Evolutionary conservation across 2,113 vertebrate species (phyloP).

Genomic region (Ploceus nigricollis): DNA sequence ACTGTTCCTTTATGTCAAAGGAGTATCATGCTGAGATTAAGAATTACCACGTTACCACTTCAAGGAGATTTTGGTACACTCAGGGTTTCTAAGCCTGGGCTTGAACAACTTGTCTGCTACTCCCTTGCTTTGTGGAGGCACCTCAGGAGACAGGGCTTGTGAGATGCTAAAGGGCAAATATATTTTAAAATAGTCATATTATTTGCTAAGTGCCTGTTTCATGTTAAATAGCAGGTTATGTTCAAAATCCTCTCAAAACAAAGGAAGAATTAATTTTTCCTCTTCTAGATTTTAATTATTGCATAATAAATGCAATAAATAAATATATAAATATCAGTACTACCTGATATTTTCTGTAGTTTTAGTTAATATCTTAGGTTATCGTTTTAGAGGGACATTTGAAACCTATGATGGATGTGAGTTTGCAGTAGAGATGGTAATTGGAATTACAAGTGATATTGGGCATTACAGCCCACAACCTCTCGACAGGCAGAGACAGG

Average conservation of each 20-base stretch:
- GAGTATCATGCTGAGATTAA: neutral
- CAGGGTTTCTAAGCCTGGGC: neutral
- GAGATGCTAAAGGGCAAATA: neutral
- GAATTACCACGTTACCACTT: neutral
- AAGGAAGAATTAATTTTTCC: neutral
- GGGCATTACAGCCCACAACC: neutral
- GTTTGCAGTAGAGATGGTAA: neutral
- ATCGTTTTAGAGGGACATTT: neutral
- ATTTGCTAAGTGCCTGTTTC: neutral
- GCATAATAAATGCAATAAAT: neutral
- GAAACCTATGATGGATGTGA: neutral
- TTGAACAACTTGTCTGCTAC: neutral
- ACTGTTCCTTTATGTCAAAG: constrained; percentile 6
- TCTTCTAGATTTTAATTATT: neutral
- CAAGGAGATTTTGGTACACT: neutral
- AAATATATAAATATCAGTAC: neutral
- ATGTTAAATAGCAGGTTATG: neutral
- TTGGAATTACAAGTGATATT: neutral
- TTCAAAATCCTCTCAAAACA: neutral
- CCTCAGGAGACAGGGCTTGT: neutral
- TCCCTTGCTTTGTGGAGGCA: neutral
- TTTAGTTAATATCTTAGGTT: neutral
- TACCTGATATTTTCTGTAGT: neutral
- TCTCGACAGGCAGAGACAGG: neutral
- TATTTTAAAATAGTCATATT: neutral